Evolutionary conservation across 2,888 invertebrate genomes (phyloP).

Genomic region (Stegana nigrithorax): DNA sequence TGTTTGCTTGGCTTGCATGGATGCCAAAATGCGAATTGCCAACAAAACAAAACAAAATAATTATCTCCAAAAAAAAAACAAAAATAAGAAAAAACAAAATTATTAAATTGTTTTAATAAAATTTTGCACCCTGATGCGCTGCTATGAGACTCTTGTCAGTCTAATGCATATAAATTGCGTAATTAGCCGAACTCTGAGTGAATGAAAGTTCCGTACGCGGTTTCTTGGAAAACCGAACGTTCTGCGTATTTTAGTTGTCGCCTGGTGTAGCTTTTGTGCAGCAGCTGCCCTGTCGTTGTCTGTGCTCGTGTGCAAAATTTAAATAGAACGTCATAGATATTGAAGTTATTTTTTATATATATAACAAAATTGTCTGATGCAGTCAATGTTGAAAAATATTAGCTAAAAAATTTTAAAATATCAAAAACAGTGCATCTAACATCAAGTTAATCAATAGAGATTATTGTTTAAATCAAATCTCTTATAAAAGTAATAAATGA

Average conservation of each 20-base stretch:
- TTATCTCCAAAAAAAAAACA: slow-evolving; percentile 7
- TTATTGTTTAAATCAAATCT: too few relatives aligned
- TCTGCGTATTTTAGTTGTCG: not conserved
- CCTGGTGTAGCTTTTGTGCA: not conserved
- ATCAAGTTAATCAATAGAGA: too few relatives aligned
- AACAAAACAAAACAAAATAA: slow-evolving; percentile 34
- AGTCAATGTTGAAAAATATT: too few relatives aligned
- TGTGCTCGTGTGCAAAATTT: not conserved
- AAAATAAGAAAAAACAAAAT: not conserved
- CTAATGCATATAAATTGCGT: slow-evolving; percentile 1
- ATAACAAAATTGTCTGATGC: too few relatives aligned
- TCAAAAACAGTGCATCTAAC: too few relatives aligned
- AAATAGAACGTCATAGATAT: too few relatives aligned
- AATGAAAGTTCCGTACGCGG: slow-evolving; percentile 5
- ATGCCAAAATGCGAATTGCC: slow-evolving; percentile 17
- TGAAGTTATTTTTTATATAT: too few relatives aligned
- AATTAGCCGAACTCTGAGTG: not conserved
- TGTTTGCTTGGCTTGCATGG: slow-evolving; percentile 5
- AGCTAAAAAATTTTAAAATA: too few relatives aligned
- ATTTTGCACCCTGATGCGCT: slow-evolving; percentile 1
- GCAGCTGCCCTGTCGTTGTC: not conserved
- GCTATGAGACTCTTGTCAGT: too few relatives aligned
- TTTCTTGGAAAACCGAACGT: too few relatives aligned
- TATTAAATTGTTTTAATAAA: too few relatives aligned
- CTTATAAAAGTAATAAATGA: too few relatives aligned